Evolutionary conservation across 2,797 vertebrate genomes (phyloP).

Genomic region (Platyrinchus mystaceus): DNA sequence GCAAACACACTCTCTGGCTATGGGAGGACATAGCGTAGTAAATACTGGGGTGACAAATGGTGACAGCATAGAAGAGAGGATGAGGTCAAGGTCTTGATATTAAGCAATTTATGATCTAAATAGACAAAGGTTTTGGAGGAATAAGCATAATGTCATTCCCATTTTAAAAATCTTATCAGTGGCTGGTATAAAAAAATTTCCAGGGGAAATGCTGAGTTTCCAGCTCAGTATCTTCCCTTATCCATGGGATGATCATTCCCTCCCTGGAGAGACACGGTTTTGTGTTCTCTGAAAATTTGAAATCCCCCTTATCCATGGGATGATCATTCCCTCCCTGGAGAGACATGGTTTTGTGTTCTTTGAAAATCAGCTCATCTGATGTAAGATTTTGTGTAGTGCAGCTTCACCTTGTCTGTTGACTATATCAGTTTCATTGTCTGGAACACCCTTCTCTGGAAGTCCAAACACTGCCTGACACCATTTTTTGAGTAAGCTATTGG

Average conservation of each 20-base stretch:
- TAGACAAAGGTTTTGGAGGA: background rate
- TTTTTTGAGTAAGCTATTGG: background rate
- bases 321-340: background rate
- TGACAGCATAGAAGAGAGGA: background rate
- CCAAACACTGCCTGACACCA: background rate
- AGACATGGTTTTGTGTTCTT: background rate
- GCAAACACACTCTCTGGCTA: background rate
- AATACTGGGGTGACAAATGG: background rate
- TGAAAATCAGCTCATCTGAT: background rate
- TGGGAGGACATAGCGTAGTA: background rate
- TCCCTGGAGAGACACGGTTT: background rate
- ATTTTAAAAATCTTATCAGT: background rate
- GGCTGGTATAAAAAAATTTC: background rate
- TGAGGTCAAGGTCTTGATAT: background rate
- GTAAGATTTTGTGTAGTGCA: background rate
- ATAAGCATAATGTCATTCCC: background rate
- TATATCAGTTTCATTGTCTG: background rate
- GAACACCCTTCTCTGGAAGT: background rate
- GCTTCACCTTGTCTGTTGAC: background rate
- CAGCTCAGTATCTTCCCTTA: background rate
- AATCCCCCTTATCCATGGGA: background rate
- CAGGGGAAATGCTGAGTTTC: background rate
- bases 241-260: background rate
- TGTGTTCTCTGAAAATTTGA: background rate
- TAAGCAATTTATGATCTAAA: background rate